These are phyloP conservation scores for Parauchenoglanis punctatus DNA, from an alignment of 2,797 vertebrate genomes.

Conservation along the genomic window DNA sequence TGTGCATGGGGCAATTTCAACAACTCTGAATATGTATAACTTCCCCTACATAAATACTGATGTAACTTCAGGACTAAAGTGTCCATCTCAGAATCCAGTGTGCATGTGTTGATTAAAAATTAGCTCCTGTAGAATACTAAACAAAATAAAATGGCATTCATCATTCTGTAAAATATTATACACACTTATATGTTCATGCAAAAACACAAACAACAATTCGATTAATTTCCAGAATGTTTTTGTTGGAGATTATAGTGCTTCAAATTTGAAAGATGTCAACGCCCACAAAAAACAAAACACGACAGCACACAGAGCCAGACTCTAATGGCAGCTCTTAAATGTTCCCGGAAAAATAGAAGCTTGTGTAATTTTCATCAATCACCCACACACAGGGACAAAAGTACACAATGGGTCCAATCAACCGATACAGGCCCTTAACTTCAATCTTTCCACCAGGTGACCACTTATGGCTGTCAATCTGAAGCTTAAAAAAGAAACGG, in stretches of 20 bases:
- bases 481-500: slow-evolving; percentile 67
- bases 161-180: not conserved
- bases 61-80: not conserved
- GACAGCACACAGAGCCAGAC: slow-evolving; percentile 45
- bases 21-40: not conserved
- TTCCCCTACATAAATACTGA: not conserved
- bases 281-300: slow-evolving; percentile 37
- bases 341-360: slow-evolving; percentile 68
- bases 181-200: not conserved
- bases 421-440: slow-evolving; percentile 63
- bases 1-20: not conserved
- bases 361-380: slow-evolving; percentile 78
- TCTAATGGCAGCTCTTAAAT: slow-evolving; percentile 53
- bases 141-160: not conserved
- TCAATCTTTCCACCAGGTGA: slow-evolving; percentile 65
- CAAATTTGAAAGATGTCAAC: slow-evolving; percentile 26
- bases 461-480: slow-evolving; percentile 68
- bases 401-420: slow-evolving; percentile 76
- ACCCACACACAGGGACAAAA: slow-evolving; percentile 63
- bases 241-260: slow-evolving; percentile 5
- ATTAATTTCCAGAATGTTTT: slow-evolving; percentile 20
- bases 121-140: not conserved
- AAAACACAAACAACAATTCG: not conserved
- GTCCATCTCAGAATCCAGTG: not conserved
- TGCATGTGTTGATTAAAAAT: not conserved